Conservation (phyloP, 2,888 invertebrate genomes). For the Sinotaia quadrata region DNA sequence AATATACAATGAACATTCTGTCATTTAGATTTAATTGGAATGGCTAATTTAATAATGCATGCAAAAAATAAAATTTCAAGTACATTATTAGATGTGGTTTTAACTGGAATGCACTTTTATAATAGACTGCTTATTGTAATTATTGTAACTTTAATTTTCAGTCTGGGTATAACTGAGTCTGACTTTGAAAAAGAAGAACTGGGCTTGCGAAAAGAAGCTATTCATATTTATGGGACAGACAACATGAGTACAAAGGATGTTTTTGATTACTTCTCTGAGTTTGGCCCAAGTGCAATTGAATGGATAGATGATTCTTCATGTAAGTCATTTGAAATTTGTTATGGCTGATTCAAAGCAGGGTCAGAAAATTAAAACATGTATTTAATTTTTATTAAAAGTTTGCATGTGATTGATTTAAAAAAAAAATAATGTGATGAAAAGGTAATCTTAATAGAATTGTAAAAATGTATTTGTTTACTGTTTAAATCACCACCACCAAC, state of each 20-base stretch:
- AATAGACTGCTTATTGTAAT: no score
- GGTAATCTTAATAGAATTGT: no score
- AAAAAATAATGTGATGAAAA: no score
- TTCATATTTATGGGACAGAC: constrained; percentile 84
- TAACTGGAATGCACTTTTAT: neutral
- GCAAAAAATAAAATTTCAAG: neutral
- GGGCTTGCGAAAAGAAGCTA: constrained; percentile 76
- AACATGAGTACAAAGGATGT: constrained; percentile 85
- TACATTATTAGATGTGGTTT: neutral
- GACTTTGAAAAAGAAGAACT: constrained; percentile 58
- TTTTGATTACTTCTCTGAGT: constrained; percentile 84
- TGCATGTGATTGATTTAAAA: no score
- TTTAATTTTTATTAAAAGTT: no score
- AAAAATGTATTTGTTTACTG: no score
- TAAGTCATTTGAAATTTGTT: no score
- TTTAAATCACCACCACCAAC: no score
- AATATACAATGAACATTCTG: no score
- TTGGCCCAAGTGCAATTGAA: constrained; percentile 84
- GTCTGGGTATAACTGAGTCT: constrained; percentile 74
- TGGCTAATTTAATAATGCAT: neutral
- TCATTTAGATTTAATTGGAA: constrained; percentile 74
- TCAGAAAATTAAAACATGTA: no score
- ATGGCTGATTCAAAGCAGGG: no score
- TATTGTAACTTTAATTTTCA: constrained; percentile 52
- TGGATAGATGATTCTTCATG: constrained; percentile 87